Evolutionary conservation across 2,888 invertebrate species (phyloP).

Genomic region (Drosophila leonis): DNA sequence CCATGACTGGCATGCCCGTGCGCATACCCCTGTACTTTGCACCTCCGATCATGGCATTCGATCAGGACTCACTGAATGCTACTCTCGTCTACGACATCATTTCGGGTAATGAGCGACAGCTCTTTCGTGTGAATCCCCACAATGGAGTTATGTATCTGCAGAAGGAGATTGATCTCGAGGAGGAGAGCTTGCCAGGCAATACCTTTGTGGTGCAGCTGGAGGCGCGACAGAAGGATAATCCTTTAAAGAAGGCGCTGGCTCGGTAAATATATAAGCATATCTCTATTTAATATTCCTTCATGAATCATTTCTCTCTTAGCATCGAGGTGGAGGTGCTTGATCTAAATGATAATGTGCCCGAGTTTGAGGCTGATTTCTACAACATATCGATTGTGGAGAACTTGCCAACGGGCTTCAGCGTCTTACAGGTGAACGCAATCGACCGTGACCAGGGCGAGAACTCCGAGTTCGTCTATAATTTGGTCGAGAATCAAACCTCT

Average conservation of each 20-base stretch:
- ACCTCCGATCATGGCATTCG: slow-evolving; percentile 91
- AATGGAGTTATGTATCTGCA: slow-evolving; percentile 92
- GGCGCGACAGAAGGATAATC: slow-evolving; percentile 92
- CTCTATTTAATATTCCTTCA: background rate
- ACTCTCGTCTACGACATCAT: slow-evolving; percentile 92
- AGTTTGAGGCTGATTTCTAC: slow-evolving; percentile 95
- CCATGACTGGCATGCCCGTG: slow-evolving; percentile 90
- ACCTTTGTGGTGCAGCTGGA: slow-evolving; percentile 92
- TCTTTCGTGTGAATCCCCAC: slow-evolving; percentile 90
- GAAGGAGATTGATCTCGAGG: slow-evolving; percentile 93
- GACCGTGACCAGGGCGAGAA: slow-evolving; percentile 95
- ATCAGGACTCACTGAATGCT: slow-evolving; percentile 93
- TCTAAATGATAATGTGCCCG: slow-evolving; percentile 93
- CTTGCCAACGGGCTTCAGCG: slow-evolving; percentile 90
- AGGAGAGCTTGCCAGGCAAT: slow-evolving; percentile 90
- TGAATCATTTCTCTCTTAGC: slow-evolving; percentile 43
- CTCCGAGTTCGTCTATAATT: slow-evolving; percentile 92
- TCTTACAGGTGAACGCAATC: slow-evolving; percentile 88
- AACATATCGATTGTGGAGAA: slow-evolving; percentile 97
- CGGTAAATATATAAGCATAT: slow-evolving; percentile 62
- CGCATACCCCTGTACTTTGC: slow-evolving; percentile 90
- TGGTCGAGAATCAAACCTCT: slow-evolving; percentile 88
- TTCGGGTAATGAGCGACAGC: slow-evolving; percentile 91
- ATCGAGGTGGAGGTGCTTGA: slow-evolving; percentile 82
- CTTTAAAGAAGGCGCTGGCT: slow-evolving; percentile 90